phyloP scores from a whole-genome alignment of 2,113 vertebrate species.

The Gavia stellata region DNA sequence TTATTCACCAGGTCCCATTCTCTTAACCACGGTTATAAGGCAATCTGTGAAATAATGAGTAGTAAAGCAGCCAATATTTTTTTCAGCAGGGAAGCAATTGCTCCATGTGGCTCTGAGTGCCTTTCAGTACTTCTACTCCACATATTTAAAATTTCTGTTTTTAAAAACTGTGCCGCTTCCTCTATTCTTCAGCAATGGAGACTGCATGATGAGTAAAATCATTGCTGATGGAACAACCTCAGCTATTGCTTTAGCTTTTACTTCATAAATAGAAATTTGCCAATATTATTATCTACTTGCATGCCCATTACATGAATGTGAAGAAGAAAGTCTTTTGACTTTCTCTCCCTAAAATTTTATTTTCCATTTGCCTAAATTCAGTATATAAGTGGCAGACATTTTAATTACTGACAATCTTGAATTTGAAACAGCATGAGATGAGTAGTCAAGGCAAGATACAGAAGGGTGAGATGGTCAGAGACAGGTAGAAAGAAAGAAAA shows the following conservation, averaged over 20 bases:
- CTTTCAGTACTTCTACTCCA: not conserved
- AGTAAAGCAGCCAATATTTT: not conserved
- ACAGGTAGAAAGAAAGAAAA: not conserved
- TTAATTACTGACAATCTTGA: not conserved
- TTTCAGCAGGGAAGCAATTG: slow-evolving; percentile 2
- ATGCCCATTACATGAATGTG: not conserved
- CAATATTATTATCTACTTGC: not conserved
- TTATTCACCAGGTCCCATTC: slow-evolving; percentile 5
- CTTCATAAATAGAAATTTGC: not conserved
- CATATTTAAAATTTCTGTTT: not conserved
- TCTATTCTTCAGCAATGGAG: not conserved
- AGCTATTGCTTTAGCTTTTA: not conserved
- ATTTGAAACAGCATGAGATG: not conserved
- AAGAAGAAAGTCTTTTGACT: not conserved
- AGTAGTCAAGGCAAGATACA: not conserved
- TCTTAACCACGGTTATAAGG: not conserved
- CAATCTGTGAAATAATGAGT: not conserved
- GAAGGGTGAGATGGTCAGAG: not conserved
- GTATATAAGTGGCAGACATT: not conserved
- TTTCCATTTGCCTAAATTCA: not conserved
- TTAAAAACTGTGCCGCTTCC: not conserved
- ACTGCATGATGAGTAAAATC: not conserved
- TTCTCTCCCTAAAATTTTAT: not conserved
- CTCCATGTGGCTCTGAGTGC: not conserved
- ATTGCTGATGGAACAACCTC: not conserved